A percentile compares a stretch with the other conserved stretches of the same genome.
phyloP scores from a whole-genome alignment of 2,797 vertebrate genomes.

The Clarias laeviceps region DNA sequence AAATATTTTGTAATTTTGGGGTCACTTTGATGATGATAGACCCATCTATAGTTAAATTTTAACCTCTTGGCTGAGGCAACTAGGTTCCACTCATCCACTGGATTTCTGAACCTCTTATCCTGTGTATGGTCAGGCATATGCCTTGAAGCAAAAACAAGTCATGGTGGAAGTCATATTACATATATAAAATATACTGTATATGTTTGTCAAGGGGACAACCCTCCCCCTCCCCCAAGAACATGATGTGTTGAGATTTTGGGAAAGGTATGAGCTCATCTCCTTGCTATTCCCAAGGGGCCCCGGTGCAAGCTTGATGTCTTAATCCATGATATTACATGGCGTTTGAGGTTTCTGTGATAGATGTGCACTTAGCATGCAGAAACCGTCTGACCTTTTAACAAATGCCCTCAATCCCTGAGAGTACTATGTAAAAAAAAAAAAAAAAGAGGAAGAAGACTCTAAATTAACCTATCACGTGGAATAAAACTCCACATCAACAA shows the following conservation, averaged over 20 bases:
- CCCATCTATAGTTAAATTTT: not conserved
- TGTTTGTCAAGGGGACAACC: no score
- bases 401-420: slow-evolving; percentile 16
- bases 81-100: not conserved
- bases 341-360: slow-evolving; percentile 39
- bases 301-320: slow-evolving; percentile 1
- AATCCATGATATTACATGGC: slow-evolving; percentile 8
- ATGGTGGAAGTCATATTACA: not conserved
- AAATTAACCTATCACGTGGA: not conserved
- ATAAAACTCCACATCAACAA: not conserved
- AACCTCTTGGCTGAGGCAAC: not conserved
- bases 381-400: slow-evolving; percentile 47
- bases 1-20: no score
- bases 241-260: not conserved
- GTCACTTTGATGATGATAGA: not conserved
- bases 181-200: no score
- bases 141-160: not conserved
- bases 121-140: no score
- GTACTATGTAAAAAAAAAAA: slow-evolving; percentile 15
- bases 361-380: slow-evolving; percentile 42
- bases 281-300: slow-evolving; percentile 24
- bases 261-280: slow-evolving; percentile 27
- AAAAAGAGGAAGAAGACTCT: not conserved
- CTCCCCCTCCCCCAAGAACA: not conserved
- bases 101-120: no score